Evolutionary conservation across 2,888 invertebrate species (phyloP).

Genomic region (Hydroisotoma schaefferi): DNA sequence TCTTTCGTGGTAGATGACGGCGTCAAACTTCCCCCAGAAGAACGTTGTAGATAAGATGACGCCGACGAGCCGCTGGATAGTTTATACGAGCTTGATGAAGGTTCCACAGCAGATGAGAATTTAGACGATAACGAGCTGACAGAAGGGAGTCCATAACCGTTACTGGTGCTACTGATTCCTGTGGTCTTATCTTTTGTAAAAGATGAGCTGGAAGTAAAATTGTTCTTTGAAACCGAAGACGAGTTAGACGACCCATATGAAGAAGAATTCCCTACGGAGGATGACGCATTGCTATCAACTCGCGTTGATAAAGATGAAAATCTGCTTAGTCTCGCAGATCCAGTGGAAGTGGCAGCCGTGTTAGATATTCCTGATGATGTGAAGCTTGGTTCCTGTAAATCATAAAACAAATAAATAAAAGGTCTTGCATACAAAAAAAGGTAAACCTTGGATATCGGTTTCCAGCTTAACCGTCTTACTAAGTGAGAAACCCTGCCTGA

Average conservation of each 20-base stretch:
- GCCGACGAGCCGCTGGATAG: background rate
- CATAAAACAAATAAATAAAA: slow-evolving; percentile 4
- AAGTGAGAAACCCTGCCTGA: too few species aligned
- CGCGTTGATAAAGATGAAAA: slow-evolving; percentile 28
- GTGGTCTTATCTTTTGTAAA: slow-evolving; percentile 22
- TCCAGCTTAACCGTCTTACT: too few species aligned
- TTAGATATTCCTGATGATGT: slow-evolving; percentile 17
- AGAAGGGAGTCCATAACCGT: slow-evolving; percentile 8
- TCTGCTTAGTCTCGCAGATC: slow-evolving; percentile 25
- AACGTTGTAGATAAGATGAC: slow-evolving; percentile 16
- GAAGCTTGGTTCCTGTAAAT: slow-evolving; percentile 37
- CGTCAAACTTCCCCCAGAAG: slow-evolving; percentile 11
- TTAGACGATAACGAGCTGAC: slow-evolving; percentile 22
- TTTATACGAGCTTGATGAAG: background rate
- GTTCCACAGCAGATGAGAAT: slow-evolving; percentile 15
- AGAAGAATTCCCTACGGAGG: slow-evolving; percentile 5
- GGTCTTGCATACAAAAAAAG: background rate
- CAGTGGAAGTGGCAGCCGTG: slow-evolving; percentile 6
- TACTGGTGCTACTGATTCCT: slow-evolving; percentile 4
- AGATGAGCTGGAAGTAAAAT: slow-evolving; percentile 3
- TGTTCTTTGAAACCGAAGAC: slow-evolving; percentile 15
- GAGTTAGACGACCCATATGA: slow-evolving; percentile 12
- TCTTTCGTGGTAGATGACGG: slow-evolving; percentile 13
- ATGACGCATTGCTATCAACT: slow-evolving; percentile 12
- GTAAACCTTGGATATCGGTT: background rate